Evolutionary conservation across 2,113 vertebrate genomes (phyloP), one percentile per base, ranked within the genome.

Genomic region (Tonatia bakeri): DNA sequence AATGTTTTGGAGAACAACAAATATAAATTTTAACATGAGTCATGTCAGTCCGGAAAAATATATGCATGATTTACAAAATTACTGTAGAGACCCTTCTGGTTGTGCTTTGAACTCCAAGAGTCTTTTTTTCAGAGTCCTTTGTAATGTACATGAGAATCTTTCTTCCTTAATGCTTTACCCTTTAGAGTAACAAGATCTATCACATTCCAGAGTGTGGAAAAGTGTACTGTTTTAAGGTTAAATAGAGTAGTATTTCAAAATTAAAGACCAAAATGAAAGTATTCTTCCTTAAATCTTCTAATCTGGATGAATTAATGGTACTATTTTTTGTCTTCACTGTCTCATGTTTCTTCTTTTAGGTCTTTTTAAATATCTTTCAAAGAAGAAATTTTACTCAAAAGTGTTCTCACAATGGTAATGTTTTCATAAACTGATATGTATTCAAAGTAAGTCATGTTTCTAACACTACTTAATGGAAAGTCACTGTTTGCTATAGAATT

Each of bases 391-490:
- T 93, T 87, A 87, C 33, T 90, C 22, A 56, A 56, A 86, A 86
- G 36, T 43, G 64, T 84, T 84, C 28, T 59, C 38, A 72, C 6
- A 84, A 95, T 90, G 88, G n/a, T 40, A 95, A 54, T 36, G 73
- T 50, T 76, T 95, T 79, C 16, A 40, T 90, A 92, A 97, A 26
- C 52, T 77, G 59, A 90, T 52, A 36, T 17, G 5, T 45, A 93
- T 89, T 87, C 45, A 85, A 89, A 73, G 7, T 80, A 52, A 96
- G 56, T 20, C 56, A 89, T 24, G 81, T 81, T 85, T 91, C 40
- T 47, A 38, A 73, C 75, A 79, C 31, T 61, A 82, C 40, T 92
- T 89, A 94, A 82, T 38, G 6, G 52, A 67, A 95, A 91, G 6
- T 9, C 14, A 40, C 52, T 84, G 54, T 83, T 83, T 93, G n/a